phyloP scores from a whole-genome alignment of 2,888 invertebrate genomes.

The Embidobia sp. region DNA sequence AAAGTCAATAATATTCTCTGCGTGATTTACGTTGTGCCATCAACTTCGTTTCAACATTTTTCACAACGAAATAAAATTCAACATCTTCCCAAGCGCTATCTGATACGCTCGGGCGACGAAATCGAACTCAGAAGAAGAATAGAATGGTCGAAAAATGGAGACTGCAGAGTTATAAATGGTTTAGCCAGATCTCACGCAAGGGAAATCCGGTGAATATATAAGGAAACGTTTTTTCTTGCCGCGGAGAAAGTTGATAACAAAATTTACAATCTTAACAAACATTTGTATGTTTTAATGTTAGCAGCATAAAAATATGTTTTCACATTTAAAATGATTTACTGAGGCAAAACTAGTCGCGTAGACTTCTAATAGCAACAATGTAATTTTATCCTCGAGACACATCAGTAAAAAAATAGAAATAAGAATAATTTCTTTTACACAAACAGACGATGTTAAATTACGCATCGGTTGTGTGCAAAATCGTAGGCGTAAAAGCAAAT shows the following conservation, averaged over 20 bases:
- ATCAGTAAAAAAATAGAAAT: conserved; percentile 5
- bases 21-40: conserved; percentile 17
- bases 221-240: background rate
- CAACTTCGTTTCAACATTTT: conserved; percentile 30
- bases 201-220: conserved; percentile 10
- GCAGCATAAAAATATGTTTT: too few species aligned
- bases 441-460: background rate
- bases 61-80: conserved; percentile 36
- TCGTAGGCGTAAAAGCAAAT: conserved; percentile 3
- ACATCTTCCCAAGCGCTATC: conserved; percentile 23
- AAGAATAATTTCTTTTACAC: conserved; percentile 5
- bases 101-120: conserved; percentile 29
- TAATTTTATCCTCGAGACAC: background rate
- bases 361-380: background rate
- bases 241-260: too few species aligned
- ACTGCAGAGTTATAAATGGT: conserved; percentile 28
- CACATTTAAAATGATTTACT: too few species aligned
- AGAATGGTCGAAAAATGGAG: conserved; percentile 31
- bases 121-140: conserved; percentile 35
- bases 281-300: too few species aligned
- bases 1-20: conserved; percentile 3
- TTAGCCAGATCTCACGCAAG: conserved; percentile 14
- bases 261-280: too few species aligned
- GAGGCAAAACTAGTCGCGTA: background rate
- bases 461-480: background rate